phyloP scores from a whole-genome alignment of 2,888 invertebrate species.

The Diplazon laetatorius region DNA sequence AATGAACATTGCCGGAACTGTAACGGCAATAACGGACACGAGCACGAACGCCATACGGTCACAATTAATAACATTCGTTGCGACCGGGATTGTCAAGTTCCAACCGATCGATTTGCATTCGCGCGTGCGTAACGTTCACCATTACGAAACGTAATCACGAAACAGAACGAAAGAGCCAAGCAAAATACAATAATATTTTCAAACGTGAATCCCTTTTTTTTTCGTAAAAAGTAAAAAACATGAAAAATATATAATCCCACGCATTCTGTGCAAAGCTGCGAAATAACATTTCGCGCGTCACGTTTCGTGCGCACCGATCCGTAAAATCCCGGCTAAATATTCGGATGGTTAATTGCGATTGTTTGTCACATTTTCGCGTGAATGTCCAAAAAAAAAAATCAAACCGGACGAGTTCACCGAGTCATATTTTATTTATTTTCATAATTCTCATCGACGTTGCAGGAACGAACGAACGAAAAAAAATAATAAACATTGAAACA shows the following conservation, averaged over 20 bases:
- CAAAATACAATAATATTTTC: conserved; percentile 1
- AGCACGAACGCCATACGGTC: neutral
- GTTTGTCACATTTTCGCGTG: conserved; percentile 31
- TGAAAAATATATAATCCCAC: neutral
- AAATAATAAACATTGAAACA: no score
- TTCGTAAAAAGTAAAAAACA: neutral
- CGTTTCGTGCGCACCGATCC: neutral
- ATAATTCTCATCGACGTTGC: conserved; percentile 25
- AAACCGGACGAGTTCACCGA: conserved; percentile 14
- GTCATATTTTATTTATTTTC: conserved; percentile 37
- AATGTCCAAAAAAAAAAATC: neutral
- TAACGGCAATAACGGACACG: neutral
- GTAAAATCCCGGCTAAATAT: conserved; percentile 21
- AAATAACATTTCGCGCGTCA: conserved; percentile 6
- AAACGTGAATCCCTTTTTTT: neutral
- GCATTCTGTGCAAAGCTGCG: neutral
- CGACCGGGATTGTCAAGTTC: neutral
- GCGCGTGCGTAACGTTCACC: neutral
- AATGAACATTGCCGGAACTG: neutral
- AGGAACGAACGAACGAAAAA: neutral
- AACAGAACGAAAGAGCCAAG: conserved; percentile 5
- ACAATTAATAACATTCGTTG: neutral
- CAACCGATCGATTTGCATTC: neutral
- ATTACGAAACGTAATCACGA: neutral
- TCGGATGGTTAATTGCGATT: conserved; percentile 33